Evolutionary conservation across 2,113 vertebrate species (phyloP).

Genomic region (Romanogobio albipinnatus): DNA sequence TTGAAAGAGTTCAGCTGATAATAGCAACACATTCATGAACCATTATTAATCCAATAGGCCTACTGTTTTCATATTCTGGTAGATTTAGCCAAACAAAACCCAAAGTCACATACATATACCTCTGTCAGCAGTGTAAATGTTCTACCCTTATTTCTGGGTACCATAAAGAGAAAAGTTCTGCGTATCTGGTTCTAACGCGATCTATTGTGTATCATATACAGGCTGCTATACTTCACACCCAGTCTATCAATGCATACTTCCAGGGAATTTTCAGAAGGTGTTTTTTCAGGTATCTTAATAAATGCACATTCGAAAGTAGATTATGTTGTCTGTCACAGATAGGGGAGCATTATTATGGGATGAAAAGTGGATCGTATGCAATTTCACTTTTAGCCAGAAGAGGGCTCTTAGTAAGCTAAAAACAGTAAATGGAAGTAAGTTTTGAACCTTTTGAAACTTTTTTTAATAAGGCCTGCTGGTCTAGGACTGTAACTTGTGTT

Average conservation of each 20-base stretch:
- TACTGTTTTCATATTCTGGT: not conserved
- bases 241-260: conserved; percentile 27
- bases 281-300: conserved; percentile 54
- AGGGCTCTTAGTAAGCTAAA: conserved; percentile 54
- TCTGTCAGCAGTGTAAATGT: conserved; percentile 43
- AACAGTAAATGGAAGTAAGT: not conserved
- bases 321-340: conserved; percentile 9
- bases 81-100: conserved; percentile 30
- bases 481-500: conserved; percentile 64
- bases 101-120: conserved; percentile 51
- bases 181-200: conserved; percentile 9
- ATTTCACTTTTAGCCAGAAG: conserved; percentile 50
- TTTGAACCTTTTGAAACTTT: conserved; percentile 32
- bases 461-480: conserved; percentile 61
- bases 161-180: not conserved
- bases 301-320: conserved; percentile 45
- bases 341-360: not conserved
- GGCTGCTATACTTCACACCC: conserved; percentile 30
- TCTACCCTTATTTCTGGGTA: conserved; percentile 31
- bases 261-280: conserved; percentile 43
- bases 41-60: not conserved
- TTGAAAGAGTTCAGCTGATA: not conserved
- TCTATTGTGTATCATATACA: conserved; percentile 16
- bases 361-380: conserved; percentile 46
- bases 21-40: not conserved